Percentiles rank a stretch among this genome's conserved stretches.
These are phyloP conservation scores for Chanos chanos DNA, from an alignment of 2,797 vertebrate genomes.

Conservation along the genomic window DNA sequence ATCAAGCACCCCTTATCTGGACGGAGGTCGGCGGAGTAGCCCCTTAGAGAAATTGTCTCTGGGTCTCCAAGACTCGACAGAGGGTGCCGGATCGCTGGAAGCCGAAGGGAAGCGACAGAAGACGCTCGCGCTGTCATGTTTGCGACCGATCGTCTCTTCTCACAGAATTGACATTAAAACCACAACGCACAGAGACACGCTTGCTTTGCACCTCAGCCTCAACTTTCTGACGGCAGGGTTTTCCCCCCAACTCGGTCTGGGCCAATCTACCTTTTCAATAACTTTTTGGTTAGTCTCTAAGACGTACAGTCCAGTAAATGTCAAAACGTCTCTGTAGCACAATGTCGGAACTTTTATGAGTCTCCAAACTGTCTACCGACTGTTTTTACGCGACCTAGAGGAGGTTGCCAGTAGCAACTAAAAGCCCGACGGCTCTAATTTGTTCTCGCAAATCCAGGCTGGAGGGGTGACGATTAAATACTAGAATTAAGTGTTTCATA, in stretches of 20 bases:
- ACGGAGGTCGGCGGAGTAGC: constrained; percentile 26
- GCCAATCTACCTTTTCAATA: no score
- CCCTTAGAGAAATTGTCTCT: constrained; percentile 44
- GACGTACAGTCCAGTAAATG: no score
- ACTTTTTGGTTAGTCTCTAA: no score
- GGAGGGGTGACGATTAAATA: no score
- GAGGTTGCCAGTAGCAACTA: constrained; percentile 50
- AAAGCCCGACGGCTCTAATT: constrained; percentile 7
- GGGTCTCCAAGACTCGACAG: constrained; percentile 42
- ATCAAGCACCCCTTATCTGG: constrained; percentile 2
- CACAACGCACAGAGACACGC: background rate
- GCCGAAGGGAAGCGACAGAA: constrained; percentile 19
- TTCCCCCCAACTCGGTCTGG: no score
- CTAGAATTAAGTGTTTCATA: no score
- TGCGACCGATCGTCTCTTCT: background rate
- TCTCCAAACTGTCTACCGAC: background rate
- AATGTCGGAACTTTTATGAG: constrained; percentile 1
- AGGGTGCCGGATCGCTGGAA: constrained; percentile 45
- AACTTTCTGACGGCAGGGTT: background rate
- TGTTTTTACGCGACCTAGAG: constrained; percentile 38
- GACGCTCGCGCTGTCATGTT: constrained; percentile 30
- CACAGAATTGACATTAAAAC: background rate
- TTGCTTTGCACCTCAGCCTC: background rate
- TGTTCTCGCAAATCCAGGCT: background rate
- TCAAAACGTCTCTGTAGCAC: background rate